Evolutionary conservation across 2,113 vertebrate genomes (phyloP), one percentile per base, ranked within the genome.

Genomic region (Neomonachus schauinslandi): DNA sequence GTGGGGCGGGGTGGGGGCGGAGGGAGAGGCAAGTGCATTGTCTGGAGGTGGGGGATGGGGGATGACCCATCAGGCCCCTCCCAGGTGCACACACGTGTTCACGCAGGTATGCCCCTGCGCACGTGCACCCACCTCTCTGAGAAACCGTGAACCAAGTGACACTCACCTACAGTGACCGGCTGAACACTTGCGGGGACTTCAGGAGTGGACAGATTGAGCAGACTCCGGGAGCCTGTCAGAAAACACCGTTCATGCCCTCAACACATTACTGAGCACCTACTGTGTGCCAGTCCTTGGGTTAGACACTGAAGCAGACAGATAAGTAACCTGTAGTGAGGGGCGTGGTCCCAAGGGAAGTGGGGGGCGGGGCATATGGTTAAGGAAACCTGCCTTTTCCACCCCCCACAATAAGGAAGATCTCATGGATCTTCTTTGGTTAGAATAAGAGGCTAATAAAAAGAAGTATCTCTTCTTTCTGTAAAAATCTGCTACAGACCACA

Each of bases 171-270:
- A 0, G 21, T 97, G 46, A 79, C 16, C 0, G 94, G 94, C 90
- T 21, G 49, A 0, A 92, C 11, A 6, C 21, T 12, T 0, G 49
- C 2, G 0, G 55, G 76, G 80, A 11, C 94, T 11, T 5, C 13
- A 3, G 39, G 1, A 11, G 85, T 42, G 2, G 97, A 94, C 65
- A 63, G 31, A 0, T 91, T 57, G 0, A 0, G 57, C 49, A 96
- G 81, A 28, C 95, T 97, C 84, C 5, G 91, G 19, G 98, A 98
- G 26, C 97, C 99, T 99, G 97, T 88, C 5, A n/a, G 84, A 91
- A 94, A 96, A 49, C 49, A 21, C 2, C 1, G 0, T 24, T 12
- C 26, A 8, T 24, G 92, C 53, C 49, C 51, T 33, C 7, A 1
- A 11, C 57, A 84, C 69, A 8, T 49, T 7, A 19, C 87, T 8